phyloP scores from a whole-genome alignment of 2,797 vertebrate genomes.

The Gymnothorax javanicus region DNA sequence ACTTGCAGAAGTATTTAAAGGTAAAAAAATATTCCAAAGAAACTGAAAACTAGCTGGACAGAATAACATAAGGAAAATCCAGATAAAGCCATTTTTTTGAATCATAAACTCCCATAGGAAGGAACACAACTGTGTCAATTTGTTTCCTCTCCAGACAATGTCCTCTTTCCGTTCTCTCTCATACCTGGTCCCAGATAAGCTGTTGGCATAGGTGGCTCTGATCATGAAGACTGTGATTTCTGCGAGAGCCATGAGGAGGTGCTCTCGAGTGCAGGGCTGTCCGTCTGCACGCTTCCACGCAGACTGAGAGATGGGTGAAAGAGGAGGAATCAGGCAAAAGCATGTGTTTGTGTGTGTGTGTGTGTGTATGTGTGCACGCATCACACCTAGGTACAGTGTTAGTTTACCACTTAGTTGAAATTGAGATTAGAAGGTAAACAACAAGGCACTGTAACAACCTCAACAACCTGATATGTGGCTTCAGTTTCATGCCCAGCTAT shows the following conservation, averaged over 20 bases:
- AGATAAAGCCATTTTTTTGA: not conserved
- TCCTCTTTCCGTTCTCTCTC: accelerated
- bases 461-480: too few relatives aligned
- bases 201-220: constrained; percentile 80
- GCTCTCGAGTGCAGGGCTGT: constrained; percentile 86
- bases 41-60: not conserved
- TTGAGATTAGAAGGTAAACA: too few relatives aligned
- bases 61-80: not conserved
- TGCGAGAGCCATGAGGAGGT: constrained; percentile 92
- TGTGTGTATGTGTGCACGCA: not conserved
- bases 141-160: not conserved
- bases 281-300: constrained; percentile 85
- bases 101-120: not conserved
- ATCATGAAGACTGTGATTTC: constrained; percentile 84
- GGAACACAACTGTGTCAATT: not conserved
- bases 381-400: not conserved
- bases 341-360: not conserved
- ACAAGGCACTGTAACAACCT: too few relatives aligned
- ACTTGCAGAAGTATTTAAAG: too few relatives aligned
- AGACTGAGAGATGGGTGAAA: constrained; percentile 62
- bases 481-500: too few relatives aligned
- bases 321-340: not conserved
- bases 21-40: not conserved
- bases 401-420: not conserved
- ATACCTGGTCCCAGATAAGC: constrained; percentile 83